Evolutionary conservation across 1,140 invertebrate genomes (phyloP).

Genomic region (Megalopta genalis): DNA sequence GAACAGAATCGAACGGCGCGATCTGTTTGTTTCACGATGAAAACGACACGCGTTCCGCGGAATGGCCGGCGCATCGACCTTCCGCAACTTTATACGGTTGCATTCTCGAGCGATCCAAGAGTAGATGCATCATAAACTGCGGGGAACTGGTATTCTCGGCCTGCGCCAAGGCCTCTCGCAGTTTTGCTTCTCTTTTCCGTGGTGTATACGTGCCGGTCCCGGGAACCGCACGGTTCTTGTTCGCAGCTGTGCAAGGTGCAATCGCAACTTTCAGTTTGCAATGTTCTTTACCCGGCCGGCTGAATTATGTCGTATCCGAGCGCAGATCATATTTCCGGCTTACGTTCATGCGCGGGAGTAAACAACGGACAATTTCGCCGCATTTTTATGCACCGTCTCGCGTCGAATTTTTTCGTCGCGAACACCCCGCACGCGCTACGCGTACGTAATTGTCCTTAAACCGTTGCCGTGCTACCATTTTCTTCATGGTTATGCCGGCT

Average conservation of each 20-base stretch:
- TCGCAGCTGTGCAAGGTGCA: background rate
- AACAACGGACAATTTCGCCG: background rate
- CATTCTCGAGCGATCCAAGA: too few species aligned
- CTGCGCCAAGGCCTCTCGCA: background rate
- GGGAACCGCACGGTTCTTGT: background rate
- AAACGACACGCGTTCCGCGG: too few species aligned
- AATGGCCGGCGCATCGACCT: too few species aligned
- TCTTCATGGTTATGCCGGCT: too few species aligned
- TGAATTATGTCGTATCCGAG: background rate
- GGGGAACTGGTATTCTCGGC: background rate
- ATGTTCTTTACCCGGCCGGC: background rate
- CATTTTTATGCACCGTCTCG: background rate
- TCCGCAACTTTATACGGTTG: too few species aligned
- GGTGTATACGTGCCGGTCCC: background rate
- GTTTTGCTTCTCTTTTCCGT: background rate
- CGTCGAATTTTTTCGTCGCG: background rate
- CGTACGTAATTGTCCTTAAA: background rate
- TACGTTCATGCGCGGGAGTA: background rate
- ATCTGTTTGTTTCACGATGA: too few species aligned
- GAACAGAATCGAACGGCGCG: too few species aligned
- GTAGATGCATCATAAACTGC: background rate
- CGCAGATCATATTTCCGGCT: background rate
- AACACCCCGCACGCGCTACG: background rate
- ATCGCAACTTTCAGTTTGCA: conserved; percentile 13
- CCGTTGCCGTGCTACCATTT: too few species aligned